Conservation (phyloP, 2,797 vertebrate genomes). For the Gila robusta region DNA sequence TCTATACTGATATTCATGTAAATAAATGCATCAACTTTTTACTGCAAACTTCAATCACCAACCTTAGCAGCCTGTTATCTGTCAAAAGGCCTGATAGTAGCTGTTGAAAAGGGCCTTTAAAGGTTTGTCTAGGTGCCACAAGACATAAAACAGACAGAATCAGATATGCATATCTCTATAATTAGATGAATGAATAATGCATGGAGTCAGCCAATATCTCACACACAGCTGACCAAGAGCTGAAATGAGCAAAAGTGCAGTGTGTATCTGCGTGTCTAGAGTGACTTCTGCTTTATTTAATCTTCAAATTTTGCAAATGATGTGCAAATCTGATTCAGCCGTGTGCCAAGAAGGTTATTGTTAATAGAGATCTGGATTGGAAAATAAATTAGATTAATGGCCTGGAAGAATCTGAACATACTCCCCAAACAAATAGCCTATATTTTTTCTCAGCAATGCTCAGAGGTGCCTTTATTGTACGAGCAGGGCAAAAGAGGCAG, state of each 20-base stretch:
- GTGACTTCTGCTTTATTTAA: conserved; percentile 61
- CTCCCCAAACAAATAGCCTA: conserved; percentile 50
- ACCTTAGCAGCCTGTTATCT: background rate
- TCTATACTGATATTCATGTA: conserved; percentile 10
- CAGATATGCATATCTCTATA: conserved; percentile 63
- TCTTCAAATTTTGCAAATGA: conserved; percentile 62
- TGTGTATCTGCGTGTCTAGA: conserved; percentile 9
- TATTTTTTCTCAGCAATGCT: conserved; percentile 33
- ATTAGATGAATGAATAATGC: conserved; percentile 65
- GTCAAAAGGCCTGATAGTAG: conserved; percentile 25
- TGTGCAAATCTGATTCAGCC: conserved; percentile 61
- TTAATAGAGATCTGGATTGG: conserved; percentile 62
- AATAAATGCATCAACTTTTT: conserved; percentile 4
- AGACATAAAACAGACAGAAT: conserved; percentile 58
- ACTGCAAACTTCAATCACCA: background rate
- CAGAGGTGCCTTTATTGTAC: conserved; percentile 37
- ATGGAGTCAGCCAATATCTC: conserved; percentile 58
- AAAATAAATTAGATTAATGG: conserved; percentile 64
- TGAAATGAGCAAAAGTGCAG: conserved; percentile 1
- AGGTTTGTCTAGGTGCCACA: conserved; percentile 55
- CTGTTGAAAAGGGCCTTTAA: conserved; percentile 18
- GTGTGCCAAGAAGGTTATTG: conserved; percentile 55
- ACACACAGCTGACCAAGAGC: conserved; percentile 41
- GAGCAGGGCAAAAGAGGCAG: conserved; percentile 31
- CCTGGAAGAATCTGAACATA: conserved; percentile 49